Percentiles rank a stretch among this genome's conserved stretches.
phyloP scores from a whole-genome alignment of 2,888 invertebrate genomes.

The Lacanobia oleracea region DNA sequence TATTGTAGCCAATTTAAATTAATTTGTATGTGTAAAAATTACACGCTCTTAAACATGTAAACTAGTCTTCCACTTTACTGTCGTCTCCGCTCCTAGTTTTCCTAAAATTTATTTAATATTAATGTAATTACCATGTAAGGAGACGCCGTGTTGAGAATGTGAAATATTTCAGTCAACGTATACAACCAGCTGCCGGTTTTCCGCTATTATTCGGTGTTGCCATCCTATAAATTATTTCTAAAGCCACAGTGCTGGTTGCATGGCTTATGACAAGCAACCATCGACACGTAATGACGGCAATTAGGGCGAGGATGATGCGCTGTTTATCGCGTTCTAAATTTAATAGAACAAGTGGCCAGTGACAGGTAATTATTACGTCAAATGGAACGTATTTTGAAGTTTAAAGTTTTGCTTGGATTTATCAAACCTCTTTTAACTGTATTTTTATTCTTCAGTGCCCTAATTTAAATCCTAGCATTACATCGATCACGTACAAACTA shows the following conservation, averaged over 20 bases:
- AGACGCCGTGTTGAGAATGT: slow-evolving; percentile 54
- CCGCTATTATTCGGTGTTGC: slow-evolving; percentile 56
- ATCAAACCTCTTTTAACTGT: slow-evolving; percentile 4
- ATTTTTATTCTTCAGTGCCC: slow-evolving; percentile 32
- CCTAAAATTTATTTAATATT: slow-evolving; percentile 47
- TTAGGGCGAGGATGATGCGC: slow-evolving; percentile 63
- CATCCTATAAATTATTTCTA: slow-evolving; percentile 60
- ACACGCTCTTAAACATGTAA: slow-evolving; percentile 17
- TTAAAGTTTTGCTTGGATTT: not conserved
- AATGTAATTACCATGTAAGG: slow-evolving; percentile 58
- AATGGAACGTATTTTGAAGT: slow-evolving; percentile 19
- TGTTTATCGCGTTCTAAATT: slow-evolving; percentile 68
- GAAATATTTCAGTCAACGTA: slow-evolving; percentile 52
- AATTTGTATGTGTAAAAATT: slow-evolving; percentile 7
- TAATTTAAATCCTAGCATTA: slow-evolving; percentile 56
- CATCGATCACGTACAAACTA: slow-evolving; percentile 69
- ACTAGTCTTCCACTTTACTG: slow-evolving; percentile 28
- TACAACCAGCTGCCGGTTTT: slow-evolving; percentile 57
- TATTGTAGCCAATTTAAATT: slow-evolving; percentile 23
- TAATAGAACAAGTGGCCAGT: slow-evolving; percentile 58
- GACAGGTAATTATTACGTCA: slow-evolving; percentile 47
- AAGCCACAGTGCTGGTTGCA: slow-evolving; percentile 62
- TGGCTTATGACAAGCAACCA: slow-evolving; percentile 65
- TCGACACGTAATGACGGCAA: slow-evolving; percentile 67
- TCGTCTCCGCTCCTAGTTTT: slow-evolving; percentile 19